Conservation (phyloP, 2,888 invertebrate genomes). For the Parasteatoda lunata region DNA sequence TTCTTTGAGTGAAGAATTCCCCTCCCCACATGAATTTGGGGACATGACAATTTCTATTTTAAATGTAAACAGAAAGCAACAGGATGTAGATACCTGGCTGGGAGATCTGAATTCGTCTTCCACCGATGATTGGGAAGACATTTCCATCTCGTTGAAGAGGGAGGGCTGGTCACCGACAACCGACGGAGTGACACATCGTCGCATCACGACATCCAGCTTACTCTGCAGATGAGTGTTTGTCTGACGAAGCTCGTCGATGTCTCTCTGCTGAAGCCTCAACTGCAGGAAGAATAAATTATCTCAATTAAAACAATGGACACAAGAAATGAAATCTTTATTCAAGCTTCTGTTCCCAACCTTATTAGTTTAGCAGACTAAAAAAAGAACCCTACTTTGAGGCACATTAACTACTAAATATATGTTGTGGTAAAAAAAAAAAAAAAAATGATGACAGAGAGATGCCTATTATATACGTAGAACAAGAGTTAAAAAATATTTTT, state of each 20-base stretch:
- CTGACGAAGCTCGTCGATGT: slow-evolving; percentile 83
- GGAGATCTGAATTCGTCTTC: slow-evolving; percentile 69
- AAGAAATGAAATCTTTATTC: neutral
- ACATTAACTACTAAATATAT: no score
- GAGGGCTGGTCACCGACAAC: slow-evolving; percentile 77
- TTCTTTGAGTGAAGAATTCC: no score
- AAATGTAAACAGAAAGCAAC: no score
- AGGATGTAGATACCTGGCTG: slow-evolving; percentile 37
- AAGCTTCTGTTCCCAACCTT: no score
- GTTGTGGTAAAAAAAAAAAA: no score
- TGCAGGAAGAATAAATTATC: slow-evolving; percentile 68
- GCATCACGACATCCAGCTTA: slow-evolving; percentile 80
- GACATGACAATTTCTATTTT: no score
- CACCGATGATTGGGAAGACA: slow-evolving; percentile 72
- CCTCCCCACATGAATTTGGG: no score
- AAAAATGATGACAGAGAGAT: no score
- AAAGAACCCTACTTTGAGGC: no score
- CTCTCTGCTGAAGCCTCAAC: slow-evolving; percentile 76
- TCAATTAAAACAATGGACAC: neutral
- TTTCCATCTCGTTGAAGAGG: slow-evolving; percentile 91
- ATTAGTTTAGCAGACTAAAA: no score
- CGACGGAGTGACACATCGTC: slow-evolving; percentile 70
- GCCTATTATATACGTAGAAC: no score
- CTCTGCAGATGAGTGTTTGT: slow-evolving; percentile 83
- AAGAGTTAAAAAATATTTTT: no score